Evolutionary conservation across 2,113 vertebrate species (phyloP), one percentile per base, ranked within the genome.

Genomic region (Ceratotherium simum): DNA sequence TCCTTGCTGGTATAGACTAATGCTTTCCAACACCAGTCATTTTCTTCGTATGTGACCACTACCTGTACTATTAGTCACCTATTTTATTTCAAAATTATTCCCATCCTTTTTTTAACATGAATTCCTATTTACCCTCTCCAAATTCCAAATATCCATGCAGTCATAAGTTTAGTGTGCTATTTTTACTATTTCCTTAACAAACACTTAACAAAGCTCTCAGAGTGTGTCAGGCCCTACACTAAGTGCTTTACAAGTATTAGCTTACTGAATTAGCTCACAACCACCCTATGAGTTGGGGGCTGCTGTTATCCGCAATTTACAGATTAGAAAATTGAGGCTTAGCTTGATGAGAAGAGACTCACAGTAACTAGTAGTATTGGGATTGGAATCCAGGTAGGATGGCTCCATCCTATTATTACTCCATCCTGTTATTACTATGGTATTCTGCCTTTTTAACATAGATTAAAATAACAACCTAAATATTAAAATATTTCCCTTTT

Each of bases 1-100:
- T 67, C 54, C 33, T 36, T 12, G 62, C 62, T 72, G 17, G 39
- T 3, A 4, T 3, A 76, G n/a, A 95, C 18, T 4, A 27, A 7
- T 25, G 46, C 36, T 25, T 65, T 23, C 13, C 54, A n/a, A 65
- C 33, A 21, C 25, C 36, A 3, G 7, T 20, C 29, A 25, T 42
- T 3, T 25, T 48, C 31, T 75, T 73, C 3, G 11, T 10, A 27
- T 4, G 8, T 39, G n/a, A 42, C 6, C 4, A 33, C 13, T 51
- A 2, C 33, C 14, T 25, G 1, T 46, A 18, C 64, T 58, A 1
- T 65, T 64, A 31, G 25, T 67, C 64, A 67, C 39, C 48, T 60
- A 23, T 33, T 91, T 89, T 64, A 86, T 46, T 58, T 65, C 75
- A 91, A 93, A 92, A 91, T 29, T n/a, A 89, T 93, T 58, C 56